phyloP scores from a whole-genome alignment of 1,140 invertebrate genomes.

The Pseudomyrmex sp. region DNA sequence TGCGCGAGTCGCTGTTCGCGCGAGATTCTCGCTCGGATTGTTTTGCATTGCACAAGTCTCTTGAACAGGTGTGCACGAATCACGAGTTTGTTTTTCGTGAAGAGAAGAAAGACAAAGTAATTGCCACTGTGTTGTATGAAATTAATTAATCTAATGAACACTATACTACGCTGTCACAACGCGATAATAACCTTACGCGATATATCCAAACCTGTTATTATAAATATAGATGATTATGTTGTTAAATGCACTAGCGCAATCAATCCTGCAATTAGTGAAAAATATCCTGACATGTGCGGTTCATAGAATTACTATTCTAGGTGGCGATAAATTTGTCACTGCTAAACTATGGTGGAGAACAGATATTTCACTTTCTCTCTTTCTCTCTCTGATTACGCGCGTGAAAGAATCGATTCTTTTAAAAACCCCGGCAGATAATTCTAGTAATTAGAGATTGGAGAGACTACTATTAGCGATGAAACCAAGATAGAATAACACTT shows the following conservation, averaged over 20 bases:
- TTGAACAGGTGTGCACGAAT: constrained; percentile 28
- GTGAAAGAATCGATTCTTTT: background rate
- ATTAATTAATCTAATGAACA: constrained; percentile 79
- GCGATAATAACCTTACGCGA: constrained; percentile 43
- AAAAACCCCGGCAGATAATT: constrained; percentile 12
- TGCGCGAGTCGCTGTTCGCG: background rate
- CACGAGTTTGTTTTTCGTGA: background rate
- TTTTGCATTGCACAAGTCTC: background rate
- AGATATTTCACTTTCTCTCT: constrained; percentile 28
- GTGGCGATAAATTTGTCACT: constrained; percentile 52
- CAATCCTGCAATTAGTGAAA: constrained; percentile 77
- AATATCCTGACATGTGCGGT: constrained; percentile 42
- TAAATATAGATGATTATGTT: constrained; percentile 75
- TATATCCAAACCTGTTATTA: constrained; percentile 74
- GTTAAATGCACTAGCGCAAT: constrained; percentile 66
- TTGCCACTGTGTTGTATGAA: constrained; percentile 37
- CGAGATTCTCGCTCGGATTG: constrained; percentile 18
- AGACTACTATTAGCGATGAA: background rate
- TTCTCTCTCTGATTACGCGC: background rate
- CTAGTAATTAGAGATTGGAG: constrained; percentile 24
- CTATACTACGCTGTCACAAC: constrained; percentile 64
- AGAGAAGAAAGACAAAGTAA: background rate
- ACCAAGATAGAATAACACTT: constrained; percentile 3
- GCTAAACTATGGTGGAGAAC: background rate
- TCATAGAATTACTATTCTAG: constrained; percentile 16